phyloP scores from a whole-genome alignment of 2,797 vertebrate species.

The Melanitta fusca region DNA sequence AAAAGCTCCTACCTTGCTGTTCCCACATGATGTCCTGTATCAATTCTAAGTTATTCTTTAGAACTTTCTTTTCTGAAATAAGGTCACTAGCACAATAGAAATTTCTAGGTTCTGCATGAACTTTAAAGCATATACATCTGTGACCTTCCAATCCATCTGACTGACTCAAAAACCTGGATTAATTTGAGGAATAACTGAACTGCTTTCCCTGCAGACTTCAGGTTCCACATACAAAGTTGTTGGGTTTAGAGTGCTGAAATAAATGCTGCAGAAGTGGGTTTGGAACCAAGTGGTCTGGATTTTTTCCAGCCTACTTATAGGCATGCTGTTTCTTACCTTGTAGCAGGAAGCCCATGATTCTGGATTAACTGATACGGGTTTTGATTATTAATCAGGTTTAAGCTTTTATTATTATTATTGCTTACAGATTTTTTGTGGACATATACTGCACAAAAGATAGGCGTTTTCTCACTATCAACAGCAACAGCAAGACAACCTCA shows the following conservation, averaged over 20 bases:
- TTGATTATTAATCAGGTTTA: not conserved
- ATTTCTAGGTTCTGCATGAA: not conserved
- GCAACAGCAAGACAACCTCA: slow-evolving; percentile 91
- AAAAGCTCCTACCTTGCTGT: not conserved
- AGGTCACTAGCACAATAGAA: not conserved
- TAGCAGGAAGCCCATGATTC: not conserved
- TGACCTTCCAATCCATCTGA: not conserved
- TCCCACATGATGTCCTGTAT: not conserved
- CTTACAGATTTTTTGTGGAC: slow-evolving; percentile 92
- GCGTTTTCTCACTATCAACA: slow-evolving; percentile 90
- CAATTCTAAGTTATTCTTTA: not conserved
- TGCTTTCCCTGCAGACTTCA: not conserved
- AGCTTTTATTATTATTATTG: not conserved
- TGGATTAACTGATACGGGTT: not conserved
- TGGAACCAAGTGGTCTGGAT: not conserved
- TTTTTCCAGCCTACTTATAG: not conserved
- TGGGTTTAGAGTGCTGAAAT: not conserved
- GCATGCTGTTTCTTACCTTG: not conserved
- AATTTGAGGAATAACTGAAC: not conserved
- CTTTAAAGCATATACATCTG: not conserved
- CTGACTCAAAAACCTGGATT: not conserved
- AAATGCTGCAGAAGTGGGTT: not conserved
- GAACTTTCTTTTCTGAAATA: not conserved
- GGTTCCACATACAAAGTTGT: not conserved
- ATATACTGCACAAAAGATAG: slow-evolving; percentile 88